Evolutionary conservation across 2,113 vertebrate genomes (phyloP), one percentile per base, ranked within the genome.

Genomic region (Microcebus griseorufus): DNA sequence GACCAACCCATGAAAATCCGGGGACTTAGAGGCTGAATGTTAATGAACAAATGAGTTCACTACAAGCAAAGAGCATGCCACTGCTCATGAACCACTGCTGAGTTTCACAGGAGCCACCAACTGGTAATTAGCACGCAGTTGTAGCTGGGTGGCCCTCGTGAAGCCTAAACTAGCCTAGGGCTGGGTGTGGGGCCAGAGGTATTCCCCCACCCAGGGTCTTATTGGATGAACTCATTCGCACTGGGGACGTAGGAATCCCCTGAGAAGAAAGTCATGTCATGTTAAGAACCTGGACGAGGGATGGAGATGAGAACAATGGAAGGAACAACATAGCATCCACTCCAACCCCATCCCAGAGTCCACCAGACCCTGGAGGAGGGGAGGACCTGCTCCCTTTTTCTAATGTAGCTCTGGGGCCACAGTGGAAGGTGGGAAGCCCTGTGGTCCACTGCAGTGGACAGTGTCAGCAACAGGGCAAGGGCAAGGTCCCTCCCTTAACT

Each of bases 1-100:
- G 69, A 83, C 11, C 62, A 83, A 55, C 37, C 73, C 37, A 83
- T 53, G 69, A 84, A 97, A 92, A 94, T 93, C 37, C 70, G 83
- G 25, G 51, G 64, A 89, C 79, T 87, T 32, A 55, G 70, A 95
- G 22, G 76, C 62, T 87, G 27, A 90, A 51, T 23, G 10, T 93
- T 90, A 91, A 83, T 65, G 34, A 93, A 92, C 39, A 18, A 80
- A 90, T 67, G 42, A 9, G 37, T 90, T 92, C 75, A 34, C 45
- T 80, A 67, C 39, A 32, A 17, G n/a, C 22, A 91, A 82, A 94
- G n/a, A 73, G 37, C 12, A n/a, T 16, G 27, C 37, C 83, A 18
- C 25, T 62, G 51, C 2, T 58, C 25, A 16, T 11, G 76, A 82
- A 75, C 53, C 8, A 25, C 76, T 34, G 42, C n/a, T 20, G 10